Evolutionary conservation across 2,113 vertebrate genomes (phyloP).

Genomic region (Leucopsar rothschildi): DNA sequence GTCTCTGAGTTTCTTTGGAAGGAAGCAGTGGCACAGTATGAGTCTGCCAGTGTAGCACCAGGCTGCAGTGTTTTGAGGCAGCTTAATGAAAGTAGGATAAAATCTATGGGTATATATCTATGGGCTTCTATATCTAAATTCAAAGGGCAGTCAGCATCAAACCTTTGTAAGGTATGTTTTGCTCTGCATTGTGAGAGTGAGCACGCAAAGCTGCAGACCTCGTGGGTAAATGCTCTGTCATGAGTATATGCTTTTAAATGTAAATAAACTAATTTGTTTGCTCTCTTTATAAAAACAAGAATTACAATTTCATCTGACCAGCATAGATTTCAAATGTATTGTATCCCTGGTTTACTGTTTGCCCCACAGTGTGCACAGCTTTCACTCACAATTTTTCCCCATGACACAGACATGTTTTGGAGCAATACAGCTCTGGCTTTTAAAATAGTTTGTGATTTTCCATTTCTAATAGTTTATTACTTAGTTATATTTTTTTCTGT

Average conservation of each 20-base stretch:
- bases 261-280: neutral
- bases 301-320: neutral
- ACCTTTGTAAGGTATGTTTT: neutral
- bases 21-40: neutral
- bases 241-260: neutral
- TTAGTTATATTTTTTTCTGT: neutral
- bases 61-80: neutral
- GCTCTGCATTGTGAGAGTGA: neutral
- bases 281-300: neutral
- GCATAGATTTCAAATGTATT: neutral
- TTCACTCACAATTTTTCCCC: neutral
- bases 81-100: neutral
- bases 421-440: neutral
- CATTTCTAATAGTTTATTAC: neutral
- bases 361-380: fast-evolving
- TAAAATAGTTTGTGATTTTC: neutral
- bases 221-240: neutral
- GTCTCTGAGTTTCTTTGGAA: neutral
- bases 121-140: neutral
- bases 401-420: neutral
- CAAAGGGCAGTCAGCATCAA: neutral
- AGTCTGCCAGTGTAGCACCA: neutral
- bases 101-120: neutral
- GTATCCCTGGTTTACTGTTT: neutral
- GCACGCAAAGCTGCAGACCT: neutral